Base-by-base conservation (phyloP, 2,797 vertebrate genomes). In the Tapirus indicus region DNA sequence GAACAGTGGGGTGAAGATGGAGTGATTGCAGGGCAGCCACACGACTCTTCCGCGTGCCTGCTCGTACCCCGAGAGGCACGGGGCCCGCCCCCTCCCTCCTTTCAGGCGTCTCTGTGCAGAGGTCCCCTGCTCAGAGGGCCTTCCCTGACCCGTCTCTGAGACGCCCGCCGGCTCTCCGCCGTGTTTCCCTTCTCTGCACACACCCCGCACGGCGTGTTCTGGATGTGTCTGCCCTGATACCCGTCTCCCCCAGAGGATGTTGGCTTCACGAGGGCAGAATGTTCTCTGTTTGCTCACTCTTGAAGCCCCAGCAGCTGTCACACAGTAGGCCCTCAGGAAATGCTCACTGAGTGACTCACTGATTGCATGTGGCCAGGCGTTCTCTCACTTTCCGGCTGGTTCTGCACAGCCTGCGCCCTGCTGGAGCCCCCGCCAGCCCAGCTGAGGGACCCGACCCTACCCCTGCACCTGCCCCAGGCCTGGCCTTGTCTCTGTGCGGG, bases 401-500 rank as follows among this genome's bases (percentile, higher is more conserved):
- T 38, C 78, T 86, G 80, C 16, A 11, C 2, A 13, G 4, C 32
- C n/a, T 0, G 0, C n/a, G 16, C 47, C 38, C 84, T 66, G 32
- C n/a, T 2, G 4, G 17, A 14, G 44, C 8, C n/a, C 12, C 12
- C 0, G 3, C 20, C 3, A 17, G 54, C 35, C 32, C 44, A 60
- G 41, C 52, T 14, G 27, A 56, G n/a, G n/a, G 16, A 2, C 47
- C 35, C 12, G 0, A 0, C 1, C 0, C 38, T 0, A 0, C 60
- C 29, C 2, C 27, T 32, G 66, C 54, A 8, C 23, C 69, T 35
- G 78, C 23, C 49, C 29, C 21, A 14, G 79, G n/a, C 78, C 78
- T 54, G 13, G 44, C 35, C 35, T 83, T 3, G 23, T 72, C 41
- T n/a, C 75, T 47, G 66, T 25, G 27, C 83, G n/a, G 10, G 10